A percentile compares a stretch with the other conserved stretches of the same genome.
phyloP scores from a whole-genome alignment of 2,113 vertebrate genomes.

The Macquaria australasica region DNA sequence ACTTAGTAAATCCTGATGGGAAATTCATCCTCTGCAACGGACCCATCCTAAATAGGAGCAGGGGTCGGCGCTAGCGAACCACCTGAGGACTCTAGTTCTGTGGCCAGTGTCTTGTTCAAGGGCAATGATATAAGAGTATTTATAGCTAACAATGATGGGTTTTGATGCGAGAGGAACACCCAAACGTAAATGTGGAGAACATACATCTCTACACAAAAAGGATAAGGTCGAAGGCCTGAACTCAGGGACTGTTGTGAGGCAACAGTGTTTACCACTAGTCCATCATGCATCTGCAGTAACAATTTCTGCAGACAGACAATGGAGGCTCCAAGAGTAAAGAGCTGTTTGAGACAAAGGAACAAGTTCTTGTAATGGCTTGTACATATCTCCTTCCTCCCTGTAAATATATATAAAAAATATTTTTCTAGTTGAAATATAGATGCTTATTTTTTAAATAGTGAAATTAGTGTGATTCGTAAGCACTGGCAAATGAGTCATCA shows the following conservation, averaged over 20 bases:
- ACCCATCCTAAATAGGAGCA: not conserved
- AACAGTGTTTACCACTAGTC: not conserved
- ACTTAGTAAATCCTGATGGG: not conserved
- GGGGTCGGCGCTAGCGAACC: not conserved
- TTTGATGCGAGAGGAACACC: not conserved
- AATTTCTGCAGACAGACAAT: not conserved
- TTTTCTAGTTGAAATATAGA: constrained; percentile 60
- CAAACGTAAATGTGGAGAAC: constrained; percentile 15
- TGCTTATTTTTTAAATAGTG: constrained; percentile 32
- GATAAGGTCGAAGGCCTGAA: constrained; percentile 20
- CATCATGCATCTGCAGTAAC: constrained; percentile 1
- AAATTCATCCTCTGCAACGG: not conserved
- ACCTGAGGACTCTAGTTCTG: not conserved
- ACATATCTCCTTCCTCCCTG: constrained; percentile 64
- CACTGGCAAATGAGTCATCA: constrained; percentile 5
- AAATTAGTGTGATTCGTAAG: constrained; percentile 6
- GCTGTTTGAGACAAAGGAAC: constrained; percentile 33
- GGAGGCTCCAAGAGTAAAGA: not conserved
- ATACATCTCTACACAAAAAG: not conserved
- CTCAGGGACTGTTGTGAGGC: constrained; percentile 1
- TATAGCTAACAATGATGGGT: not conserved
- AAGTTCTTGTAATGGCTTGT: constrained; percentile 57
- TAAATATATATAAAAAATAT: constrained; percentile 67
- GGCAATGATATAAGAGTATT: not conserved
- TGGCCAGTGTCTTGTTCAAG: not conserved